Percentiles rank a stretch among this genome's conserved stretches.
phyloP scores from a whole-genome alignment of 2,888 invertebrate genomes.

The Pachliopta kotzebuea region DNA sequence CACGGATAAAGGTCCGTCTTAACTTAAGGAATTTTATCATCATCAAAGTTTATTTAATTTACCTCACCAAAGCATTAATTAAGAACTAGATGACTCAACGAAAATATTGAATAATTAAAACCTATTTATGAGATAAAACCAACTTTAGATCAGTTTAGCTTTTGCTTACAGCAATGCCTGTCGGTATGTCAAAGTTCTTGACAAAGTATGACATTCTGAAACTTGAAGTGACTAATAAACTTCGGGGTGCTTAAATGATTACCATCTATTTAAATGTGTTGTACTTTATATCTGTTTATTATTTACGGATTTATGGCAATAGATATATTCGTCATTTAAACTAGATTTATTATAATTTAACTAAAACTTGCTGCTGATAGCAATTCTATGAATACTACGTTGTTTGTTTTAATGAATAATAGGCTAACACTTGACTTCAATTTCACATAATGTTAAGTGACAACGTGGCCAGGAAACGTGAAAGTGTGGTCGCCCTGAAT shows the following conservation, averaged over 20 bases:
- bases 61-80: constrained; percentile 21
- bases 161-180: constrained; percentile 13
- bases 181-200: constrained; percentile 26
- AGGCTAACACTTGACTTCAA: too few species aligned
- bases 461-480: too few species aligned
- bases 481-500: too few species aligned
- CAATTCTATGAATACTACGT: too few species aligned
- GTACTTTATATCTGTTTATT: not conserved
- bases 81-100: constrained; percentile 7
- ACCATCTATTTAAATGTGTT: constrained; percentile 3
- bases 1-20: constrained; percentile 19
- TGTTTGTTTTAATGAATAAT: too few species aligned
- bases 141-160: constrained; percentile 18
- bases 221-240: constrained; percentile 21
- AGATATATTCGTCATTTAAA: too few species aligned
- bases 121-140: constrained; percentile 15
- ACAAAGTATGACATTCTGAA: constrained; percentile 24
- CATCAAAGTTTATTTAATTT: constrained; percentile 22
- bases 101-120: constrained; percentile 20
- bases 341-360: too few species aligned
- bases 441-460: too few species aligned
- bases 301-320: not conserved
- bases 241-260: constrained; percentile 15
- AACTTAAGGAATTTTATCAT: constrained; percentile 22
- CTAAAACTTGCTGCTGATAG: too few species aligned